Conservation (phyloP, 2,888 invertebrate genomes). For the Drosophila setosimentum region DNA sequence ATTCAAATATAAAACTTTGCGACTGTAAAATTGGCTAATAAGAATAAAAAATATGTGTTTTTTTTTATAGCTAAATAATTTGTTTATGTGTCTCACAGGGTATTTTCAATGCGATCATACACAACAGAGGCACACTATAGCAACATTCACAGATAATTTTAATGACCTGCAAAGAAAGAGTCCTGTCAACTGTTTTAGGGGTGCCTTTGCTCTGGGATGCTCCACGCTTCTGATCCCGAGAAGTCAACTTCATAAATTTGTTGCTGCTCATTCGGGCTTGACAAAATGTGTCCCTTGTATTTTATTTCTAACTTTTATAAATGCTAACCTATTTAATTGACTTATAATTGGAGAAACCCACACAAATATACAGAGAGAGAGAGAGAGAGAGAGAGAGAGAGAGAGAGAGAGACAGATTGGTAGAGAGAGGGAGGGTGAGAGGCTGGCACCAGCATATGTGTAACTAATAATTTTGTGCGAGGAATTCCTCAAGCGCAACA, state of each 20-base stretch:
- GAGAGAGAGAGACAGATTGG: slow-evolving; percentile 9
- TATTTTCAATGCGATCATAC: not conserved
- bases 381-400: slow-evolving; percentile 5
- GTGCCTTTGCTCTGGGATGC: slow-evolving; percentile 35
- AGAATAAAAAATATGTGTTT: not conserved
- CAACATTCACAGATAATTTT: slow-evolving; percentile 33
- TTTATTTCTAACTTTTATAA: slow-evolving; percentile 71
- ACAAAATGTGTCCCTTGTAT: slow-evolving; percentile 78
- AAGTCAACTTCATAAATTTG: slow-evolving; percentile 70
- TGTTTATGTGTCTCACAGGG: not conserved
- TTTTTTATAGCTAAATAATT: not conserved
- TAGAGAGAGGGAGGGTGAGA: slow-evolving; percentile 10
- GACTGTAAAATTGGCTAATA: too few relatives aligned
- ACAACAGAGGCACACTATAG: not conserved
- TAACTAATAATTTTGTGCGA: slow-evolving; percentile 79
- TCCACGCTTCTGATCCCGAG: slow-evolving; percentile 44
- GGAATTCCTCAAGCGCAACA: slow-evolving; percentile 81
- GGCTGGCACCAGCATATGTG: slow-evolving; percentile 70
- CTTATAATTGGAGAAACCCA: slow-evolving; percentile 81
- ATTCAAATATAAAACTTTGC: not conserved
- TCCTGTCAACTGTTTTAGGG: slow-evolving; percentile 39
- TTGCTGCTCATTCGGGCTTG: slow-evolving; percentile 69
- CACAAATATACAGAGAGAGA: slow-evolving; percentile 22
- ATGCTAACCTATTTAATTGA: slow-evolving; percentile 82
- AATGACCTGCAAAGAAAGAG: slow-evolving; percentile 33